phyloP scores from a whole-genome alignment of 2,888 invertebrate species.

The Eupithecia exiguata region DNA sequence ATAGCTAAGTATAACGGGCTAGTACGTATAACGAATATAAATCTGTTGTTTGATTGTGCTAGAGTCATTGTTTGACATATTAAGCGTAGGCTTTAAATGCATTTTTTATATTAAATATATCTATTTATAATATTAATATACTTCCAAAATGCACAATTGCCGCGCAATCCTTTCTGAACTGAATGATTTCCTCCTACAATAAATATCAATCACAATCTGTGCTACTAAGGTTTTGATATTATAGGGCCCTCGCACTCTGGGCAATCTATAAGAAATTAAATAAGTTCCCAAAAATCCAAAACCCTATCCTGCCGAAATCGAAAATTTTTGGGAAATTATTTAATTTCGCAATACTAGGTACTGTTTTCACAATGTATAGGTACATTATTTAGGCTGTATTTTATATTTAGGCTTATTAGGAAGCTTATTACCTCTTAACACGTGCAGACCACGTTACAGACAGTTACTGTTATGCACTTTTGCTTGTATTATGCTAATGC shows the following conservation, averaged over 20 bases:
- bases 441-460: slow-evolving; percentile 23
- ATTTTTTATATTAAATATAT: background rate
- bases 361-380: slow-evolving; percentile 1
- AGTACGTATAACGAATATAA: background rate
- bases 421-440: slow-evolving; percentile 26
- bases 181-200: background rate
- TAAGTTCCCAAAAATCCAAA: too few species aligned
- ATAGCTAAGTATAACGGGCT: background rate
- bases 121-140: too few species aligned
- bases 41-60: background rate
- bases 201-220: too few species aligned
- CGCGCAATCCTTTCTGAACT: background rate
- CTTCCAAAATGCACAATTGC: background rate
- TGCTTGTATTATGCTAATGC: slow-evolving; percentile 28
- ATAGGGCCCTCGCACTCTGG: too few species aligned
- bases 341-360: too few species aligned
- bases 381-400: too few species aligned
- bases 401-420: slow-evolving; percentile 19
- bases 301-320: too few species aligned
- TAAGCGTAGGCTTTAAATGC: background rate
- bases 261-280: too few species aligned
- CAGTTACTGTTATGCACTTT: slow-evolving; percentile 23
- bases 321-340: too few species aligned
- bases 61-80: background rate
- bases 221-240: too few species aligned